Base-by-base conservation (phyloP, 2,113 vertebrate species). In the Tetraodon nigroviridis region DNA sequence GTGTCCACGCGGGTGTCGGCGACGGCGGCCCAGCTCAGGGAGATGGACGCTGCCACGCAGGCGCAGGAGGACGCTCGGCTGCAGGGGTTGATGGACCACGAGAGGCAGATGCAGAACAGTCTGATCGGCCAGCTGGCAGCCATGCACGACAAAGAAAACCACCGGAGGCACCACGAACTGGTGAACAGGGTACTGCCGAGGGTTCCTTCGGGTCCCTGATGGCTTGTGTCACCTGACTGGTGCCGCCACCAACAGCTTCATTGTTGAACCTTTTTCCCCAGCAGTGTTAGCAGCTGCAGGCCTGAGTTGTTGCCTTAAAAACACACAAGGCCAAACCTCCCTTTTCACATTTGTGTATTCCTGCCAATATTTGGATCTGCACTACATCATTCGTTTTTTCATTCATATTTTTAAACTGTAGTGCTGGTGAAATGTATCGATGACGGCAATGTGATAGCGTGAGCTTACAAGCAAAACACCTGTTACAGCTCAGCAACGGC, bases 101-200 rank as follows among this genome's bases (percentile, higher is more conserved):
- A 83, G 67, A 71, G 14, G 46, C 75, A 80, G 48, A 78, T 74
- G 69, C 80, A 82, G 73, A 81, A 52, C 69, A 64, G 15, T 69
- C 62, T 79, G 5, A 49, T 82, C 51, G 67, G 60, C 45, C 68
- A 79, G 52, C 61, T 77, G 15, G 12, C 47, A 0, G 19, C 51
- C 61, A 73, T 75, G 73, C 71, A 77, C 0, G 68, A 63, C 63
- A n/a, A 0, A 20, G 67, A 77, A 48, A 79, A 66, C 73, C 71
- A 81, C 3, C 53, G 71, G 21, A 64, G 71, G 48, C 63, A 75
- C n/a, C 6, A 66, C 1, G 58, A 77, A 16, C 70, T 75, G 0
- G 55, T 81, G 54, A 71, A 83, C 58, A 67, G 60, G 58, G 55
- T 77, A 49, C 62, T 80, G 6, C 75, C 72, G 4, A 55, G 72